These are phyloP conservation scores for Grantiella picta DNA, from an alignment of 2,113 vertebrate species.

Conservation along the genomic window DNA sequence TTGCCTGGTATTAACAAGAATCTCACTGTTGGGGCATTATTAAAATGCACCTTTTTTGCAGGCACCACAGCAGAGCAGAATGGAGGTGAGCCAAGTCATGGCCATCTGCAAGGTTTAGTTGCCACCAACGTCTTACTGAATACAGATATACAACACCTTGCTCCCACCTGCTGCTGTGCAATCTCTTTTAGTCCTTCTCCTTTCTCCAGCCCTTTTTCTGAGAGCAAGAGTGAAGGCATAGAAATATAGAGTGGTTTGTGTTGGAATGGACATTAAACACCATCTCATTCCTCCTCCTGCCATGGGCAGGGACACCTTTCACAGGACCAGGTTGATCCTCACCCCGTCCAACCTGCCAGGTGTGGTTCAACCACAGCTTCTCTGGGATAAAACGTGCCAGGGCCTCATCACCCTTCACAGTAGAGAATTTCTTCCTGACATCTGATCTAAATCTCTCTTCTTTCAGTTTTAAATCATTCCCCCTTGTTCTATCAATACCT, in stretches of 20 bases:
- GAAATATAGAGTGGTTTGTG: neutral
- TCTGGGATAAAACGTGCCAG: fast-evolving
- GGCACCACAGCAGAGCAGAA: neutral
- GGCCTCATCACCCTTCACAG: neutral
- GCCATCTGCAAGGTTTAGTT: neutral
- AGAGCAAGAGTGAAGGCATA: neutral
- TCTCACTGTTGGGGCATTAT: fast-evolving
- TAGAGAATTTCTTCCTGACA: neutral
- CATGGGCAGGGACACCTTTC: neutral
- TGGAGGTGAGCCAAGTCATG: fast-evolving
- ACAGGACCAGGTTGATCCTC: fast-evolving
- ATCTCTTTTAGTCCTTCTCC: neutral
- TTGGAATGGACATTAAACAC: neutral
- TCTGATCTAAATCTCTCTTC: neutral
- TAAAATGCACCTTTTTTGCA: neutral
- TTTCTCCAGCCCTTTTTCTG: neutral
- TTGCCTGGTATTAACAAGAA: neutral
- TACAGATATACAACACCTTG: fast-evolving
- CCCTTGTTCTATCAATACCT: neutral
- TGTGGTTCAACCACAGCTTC: neutral
- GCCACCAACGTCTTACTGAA: neutral
- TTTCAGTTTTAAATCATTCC: neutral
- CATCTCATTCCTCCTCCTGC: neutral
- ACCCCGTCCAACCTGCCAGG: fast-evolving
- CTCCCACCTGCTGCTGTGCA: neutral